These are phyloP conservation scores for Casuarius casuarius DNA, from an alignment of 2,113 vertebrate species.

Conservation along the genomic window DNA sequence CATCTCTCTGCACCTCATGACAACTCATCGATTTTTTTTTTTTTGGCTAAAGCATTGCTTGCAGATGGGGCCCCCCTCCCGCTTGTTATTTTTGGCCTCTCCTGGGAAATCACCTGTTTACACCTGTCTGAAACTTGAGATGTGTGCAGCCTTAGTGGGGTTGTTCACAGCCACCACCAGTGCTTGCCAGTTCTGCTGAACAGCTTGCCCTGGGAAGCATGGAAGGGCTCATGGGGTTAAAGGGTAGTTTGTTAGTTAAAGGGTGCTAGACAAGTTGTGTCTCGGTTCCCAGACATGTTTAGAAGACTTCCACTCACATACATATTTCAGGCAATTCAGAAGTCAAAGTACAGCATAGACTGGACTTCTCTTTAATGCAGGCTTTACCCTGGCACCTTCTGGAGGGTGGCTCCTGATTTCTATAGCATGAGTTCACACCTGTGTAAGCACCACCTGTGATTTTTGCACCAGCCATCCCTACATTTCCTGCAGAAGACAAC, in stretches of 20 bases:
- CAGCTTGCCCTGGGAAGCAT: not conserved
- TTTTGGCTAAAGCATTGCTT: not conserved
- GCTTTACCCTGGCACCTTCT: not conserved
- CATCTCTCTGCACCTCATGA: not conserved
- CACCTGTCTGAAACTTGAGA: not conserved
- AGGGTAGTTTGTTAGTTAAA: not conserved
- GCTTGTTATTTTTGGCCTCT: not conserved
- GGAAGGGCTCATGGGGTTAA: not conserved
- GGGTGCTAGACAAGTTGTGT: not conserved
- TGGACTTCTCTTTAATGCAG: not conserved
- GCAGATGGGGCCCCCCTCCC: not conserved
- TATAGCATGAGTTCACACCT: slow-evolving; percentile 3
- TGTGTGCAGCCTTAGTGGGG: not conserved
- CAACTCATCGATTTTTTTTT: not conserved
- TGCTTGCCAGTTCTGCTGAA: not conserved
- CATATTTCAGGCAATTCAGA: not conserved
- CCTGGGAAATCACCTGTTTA: not conserved
- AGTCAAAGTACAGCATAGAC: not conserved
- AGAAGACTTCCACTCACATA: not conserved
- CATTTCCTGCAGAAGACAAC: not conserved
- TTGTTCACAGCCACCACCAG: not conserved
- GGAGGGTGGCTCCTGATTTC: slow-evolving; percentile 10
- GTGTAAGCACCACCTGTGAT: not conserved
- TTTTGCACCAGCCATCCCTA: not conserved
- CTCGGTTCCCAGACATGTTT: not conserved